Percentiles rank a stretch among this genome's conserved stretches.
Conservation (phyloP, 1,140 invertebrate genomes). For the Magallana ariakensis region DNA sequence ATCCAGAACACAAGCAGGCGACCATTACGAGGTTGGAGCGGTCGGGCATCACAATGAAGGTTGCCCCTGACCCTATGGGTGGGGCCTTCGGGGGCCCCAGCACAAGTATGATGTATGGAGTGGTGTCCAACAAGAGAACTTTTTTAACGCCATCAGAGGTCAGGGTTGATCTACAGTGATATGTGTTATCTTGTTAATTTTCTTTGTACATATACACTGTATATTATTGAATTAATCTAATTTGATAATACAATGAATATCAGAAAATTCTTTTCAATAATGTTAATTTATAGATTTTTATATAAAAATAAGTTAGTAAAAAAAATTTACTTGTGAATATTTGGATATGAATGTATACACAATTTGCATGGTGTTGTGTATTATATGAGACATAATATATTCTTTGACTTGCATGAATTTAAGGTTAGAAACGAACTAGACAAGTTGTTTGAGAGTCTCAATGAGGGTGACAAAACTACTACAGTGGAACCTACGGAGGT, state of each 20-base stretch:
- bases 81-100: conserved; percentile 14
- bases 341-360: too few relatives aligned
- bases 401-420: not conserved
- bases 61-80: not conserved
- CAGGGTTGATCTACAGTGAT: not conserved
- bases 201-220: not conserved
- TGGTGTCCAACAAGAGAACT: conserved; percentile 47
- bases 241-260: too few relatives aligned
- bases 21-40: conserved; percentile 50
- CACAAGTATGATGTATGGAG: conserved; percentile 10
- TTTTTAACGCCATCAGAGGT: conserved; percentile 63
- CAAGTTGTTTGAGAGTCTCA: conserved; percentile 64
- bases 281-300: too few relatives aligned
- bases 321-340: too few relatives aligned
- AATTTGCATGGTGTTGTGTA: too few relatives aligned
- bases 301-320: too few relatives aligned
- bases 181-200: not conserved
- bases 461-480: conserved; percentile 65
- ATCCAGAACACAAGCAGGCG: conserved; percentile 53
- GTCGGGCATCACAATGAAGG: conserved; percentile 49
- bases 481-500: conserved; percentile 60
- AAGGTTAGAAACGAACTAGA: conserved; percentile 69
- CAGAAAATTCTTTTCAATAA: too few relatives aligned
- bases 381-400: too few relatives aligned
- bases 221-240: too few relatives aligned